Conservation (phyloP, 2,888 invertebrate genomes). For the Orthosia gothica region DNA sequence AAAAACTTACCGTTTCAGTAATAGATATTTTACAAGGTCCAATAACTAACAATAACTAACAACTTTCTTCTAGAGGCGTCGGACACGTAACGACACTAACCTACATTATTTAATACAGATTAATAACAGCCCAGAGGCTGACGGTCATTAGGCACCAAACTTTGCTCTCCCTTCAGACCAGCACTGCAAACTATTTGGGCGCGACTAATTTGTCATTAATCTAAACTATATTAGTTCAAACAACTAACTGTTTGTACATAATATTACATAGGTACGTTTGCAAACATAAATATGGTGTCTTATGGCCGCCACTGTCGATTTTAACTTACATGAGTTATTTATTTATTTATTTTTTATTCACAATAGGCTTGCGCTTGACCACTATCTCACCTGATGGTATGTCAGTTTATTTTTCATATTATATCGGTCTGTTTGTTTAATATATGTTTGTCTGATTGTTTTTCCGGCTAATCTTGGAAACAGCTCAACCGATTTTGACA, state of each 20-base stretch:
- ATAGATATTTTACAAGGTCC: too few species aligned
- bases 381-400: too few species aligned
- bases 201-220: slow-evolving; percentile 12
- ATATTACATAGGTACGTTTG: background rate
- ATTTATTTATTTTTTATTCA: too few species aligned
- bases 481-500: too few species aligned
- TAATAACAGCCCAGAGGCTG: slow-evolving; percentile 8
- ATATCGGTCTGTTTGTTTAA: too few species aligned
- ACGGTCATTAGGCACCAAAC: slow-evolving; percentile 3
- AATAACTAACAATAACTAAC: background rate
- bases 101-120: background rate
- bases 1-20: too few species aligned
- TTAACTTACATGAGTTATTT: too few species aligned
- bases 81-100: background rate
- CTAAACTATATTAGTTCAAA: slow-evolving; percentile 4
- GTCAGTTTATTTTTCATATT: too few species aligned
- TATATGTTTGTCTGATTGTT: too few species aligned
- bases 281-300: background rate
- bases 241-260: background rate
- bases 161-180: background rate
- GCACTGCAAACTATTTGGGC: slow-evolving; percentile 18
- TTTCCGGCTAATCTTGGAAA: too few species aligned
- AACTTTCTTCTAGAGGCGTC: background rate
- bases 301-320: background rate
- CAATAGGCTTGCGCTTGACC: too few species aligned